A percentile compares a stretch with the other conserved stretches of the same genome.
Conservation (phyloP, 2,113 vertebrate species). For the Himantopus leucocephalus region DNA sequence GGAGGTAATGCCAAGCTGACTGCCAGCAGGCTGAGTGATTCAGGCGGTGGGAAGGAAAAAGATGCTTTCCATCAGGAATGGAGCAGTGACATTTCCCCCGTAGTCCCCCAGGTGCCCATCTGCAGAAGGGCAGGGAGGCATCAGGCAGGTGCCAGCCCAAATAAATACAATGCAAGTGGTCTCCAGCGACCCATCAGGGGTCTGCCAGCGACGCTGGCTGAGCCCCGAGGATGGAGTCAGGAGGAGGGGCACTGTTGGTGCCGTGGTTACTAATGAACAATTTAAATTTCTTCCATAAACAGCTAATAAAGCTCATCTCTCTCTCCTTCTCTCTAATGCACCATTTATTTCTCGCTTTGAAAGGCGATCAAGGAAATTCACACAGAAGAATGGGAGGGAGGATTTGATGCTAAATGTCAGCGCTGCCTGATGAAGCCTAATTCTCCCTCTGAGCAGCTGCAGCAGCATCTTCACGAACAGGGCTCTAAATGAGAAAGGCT, state of each 20-base stretch:
- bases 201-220: background rate
- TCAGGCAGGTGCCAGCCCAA: conserved; percentile 21
- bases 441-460: background rate
- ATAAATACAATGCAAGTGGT: background rate
- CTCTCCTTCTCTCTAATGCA: conserved; percentile 37
- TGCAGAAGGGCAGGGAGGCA: conserved; percentile 22
- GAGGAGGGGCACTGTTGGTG: background rate
- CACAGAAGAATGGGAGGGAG: background rate
- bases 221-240: background rate
- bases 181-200: background rate
- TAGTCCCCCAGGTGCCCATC: conserved; percentile 5
- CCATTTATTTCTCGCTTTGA: conserved; percentile 44
- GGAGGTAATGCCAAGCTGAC: background rate
- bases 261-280: conserved; percentile 36
- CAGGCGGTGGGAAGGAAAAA: background rate
- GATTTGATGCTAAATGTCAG: conserved; percentile 48
- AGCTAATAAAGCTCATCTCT: conserved; percentile 61
- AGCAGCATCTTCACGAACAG: background rate
- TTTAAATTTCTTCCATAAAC: conserved; percentile 63
- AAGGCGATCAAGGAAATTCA: conserved; percentile 21
- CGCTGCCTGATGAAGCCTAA: background rate
- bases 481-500: background rate
- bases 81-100: conserved; percentile 15
- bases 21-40: background rate
- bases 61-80: background rate